These are phyloP conservation scores for Pitangus sulphuratus DNA, from an alignment of 2,797 vertebrate genomes.

Conservation along the genomic window DNA sequence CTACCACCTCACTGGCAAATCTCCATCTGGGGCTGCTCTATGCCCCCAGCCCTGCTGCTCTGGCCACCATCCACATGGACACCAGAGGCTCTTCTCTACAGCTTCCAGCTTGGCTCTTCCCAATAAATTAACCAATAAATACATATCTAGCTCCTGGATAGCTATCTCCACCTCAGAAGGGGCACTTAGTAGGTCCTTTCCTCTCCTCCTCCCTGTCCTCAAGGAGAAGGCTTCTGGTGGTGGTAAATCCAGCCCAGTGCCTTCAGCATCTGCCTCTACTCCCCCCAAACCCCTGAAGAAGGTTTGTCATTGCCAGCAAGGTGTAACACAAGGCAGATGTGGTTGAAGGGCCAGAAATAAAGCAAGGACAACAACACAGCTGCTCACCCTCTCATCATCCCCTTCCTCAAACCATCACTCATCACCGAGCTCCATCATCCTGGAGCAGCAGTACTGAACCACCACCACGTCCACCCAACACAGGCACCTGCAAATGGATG, in stretches of 20 bases:
- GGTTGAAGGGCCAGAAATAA: neutral
- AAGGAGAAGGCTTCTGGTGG: neutral
- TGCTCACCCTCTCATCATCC: rapidly evolving
- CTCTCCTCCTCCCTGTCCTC: neutral
- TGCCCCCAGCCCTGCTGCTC: neutral
- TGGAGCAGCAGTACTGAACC: neutral
- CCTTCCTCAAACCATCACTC: neutral
- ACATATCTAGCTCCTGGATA: neutral
- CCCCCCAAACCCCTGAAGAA: neutral
- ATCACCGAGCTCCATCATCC: neutral
- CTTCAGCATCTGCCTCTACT: neutral
- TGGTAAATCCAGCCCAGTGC: neutral
- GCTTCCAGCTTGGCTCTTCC: neutral
- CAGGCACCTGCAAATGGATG: neutral
- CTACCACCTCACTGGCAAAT: neutral
- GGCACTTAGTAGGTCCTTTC: neutral
- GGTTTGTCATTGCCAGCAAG: neutral
- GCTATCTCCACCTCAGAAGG: neutral
- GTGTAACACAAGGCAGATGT: rapidly evolving
- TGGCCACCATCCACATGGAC: neutral
- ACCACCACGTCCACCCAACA: neutral
- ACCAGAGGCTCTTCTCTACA: neutral
- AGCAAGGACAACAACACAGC: neutral
- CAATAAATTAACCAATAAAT: neutral
- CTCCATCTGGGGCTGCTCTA: neutral